Percentiles rank a stretch among this genome's conserved stretches.
These are phyloP conservation scores for Neomicropteryx cornuta DNA, from an alignment of 1,140 invertebrate genomes.

Conservation along the genomic window DNA sequence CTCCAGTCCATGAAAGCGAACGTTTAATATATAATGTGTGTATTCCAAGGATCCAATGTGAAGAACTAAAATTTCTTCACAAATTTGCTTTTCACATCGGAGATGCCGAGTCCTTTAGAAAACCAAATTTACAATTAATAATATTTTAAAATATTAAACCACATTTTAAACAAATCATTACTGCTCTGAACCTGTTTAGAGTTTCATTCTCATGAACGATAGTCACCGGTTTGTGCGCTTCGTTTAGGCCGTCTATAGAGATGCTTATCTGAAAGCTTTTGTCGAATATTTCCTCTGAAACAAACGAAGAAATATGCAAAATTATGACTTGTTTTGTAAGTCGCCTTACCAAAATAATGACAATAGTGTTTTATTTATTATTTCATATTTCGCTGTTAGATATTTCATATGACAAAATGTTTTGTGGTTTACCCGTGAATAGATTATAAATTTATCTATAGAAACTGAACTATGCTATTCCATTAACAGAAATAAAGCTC, in stretches of 20 bases:
- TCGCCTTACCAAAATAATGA: slow-evolving; percentile 3
- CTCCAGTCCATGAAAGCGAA: slow-evolving; percentile 75
- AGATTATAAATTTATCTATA: too few species aligned
- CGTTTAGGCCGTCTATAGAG: slow-evolving; percentile 64
- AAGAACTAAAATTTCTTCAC: slow-evolving; percentile 78
- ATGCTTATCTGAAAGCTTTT: slow-evolving; percentile 79
- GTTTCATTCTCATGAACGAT: slow-evolving; percentile 48
- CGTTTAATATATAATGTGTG: slow-evolving; percentile 75
- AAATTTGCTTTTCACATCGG: slow-evolving; percentile 67
- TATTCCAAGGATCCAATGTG: slow-evolving; percentile 87
- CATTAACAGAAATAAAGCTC: too few species aligned
- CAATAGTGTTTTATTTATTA: not conserved
- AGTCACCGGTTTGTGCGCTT: slow-evolving; percentile 55
- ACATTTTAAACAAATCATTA: not conserved
- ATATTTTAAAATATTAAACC: slow-evolving; percentile 58
- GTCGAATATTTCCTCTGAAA: slow-evolving; percentile 75
- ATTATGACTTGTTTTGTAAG: slow-evolving; percentile 4
- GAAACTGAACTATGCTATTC: too few species aligned
- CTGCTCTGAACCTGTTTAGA: slow-evolving; percentile 52
- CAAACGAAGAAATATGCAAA: slow-evolving; percentile 17
- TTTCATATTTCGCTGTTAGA: too few species aligned
- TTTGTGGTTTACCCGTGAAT: too few species aligned
- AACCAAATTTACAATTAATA: slow-evolving; percentile 11
- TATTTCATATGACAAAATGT: too few species aligned
- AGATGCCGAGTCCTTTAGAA: slow-evolving; percentile 62